phyloP scores from a whole-genome alignment of 2,113 vertebrate species.

The Atrichornis clamosus region DNA sequence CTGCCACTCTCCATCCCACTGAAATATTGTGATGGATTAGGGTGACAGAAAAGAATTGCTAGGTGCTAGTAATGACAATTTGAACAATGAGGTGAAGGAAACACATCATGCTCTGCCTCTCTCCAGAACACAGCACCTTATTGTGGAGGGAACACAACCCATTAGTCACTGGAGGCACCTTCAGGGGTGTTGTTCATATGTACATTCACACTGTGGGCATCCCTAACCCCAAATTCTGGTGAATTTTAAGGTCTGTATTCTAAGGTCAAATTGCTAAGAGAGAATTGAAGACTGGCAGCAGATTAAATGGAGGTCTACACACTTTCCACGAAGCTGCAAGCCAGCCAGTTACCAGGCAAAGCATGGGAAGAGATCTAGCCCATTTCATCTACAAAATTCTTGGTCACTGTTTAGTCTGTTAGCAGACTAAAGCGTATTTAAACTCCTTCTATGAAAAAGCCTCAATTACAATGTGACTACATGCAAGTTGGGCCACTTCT shows the following conservation, averaged over 20 bases:
- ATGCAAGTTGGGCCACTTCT: neutral
- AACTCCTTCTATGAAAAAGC: neutral
- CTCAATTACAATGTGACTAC: neutral
- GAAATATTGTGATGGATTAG: constrained; percentile 36
- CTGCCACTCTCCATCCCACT: constrained; percentile 43
- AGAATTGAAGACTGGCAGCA: neutral
- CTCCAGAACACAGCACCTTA: neutral
- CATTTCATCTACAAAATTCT: neutral
- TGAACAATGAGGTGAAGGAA: neutral
- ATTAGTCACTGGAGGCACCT: neutral
- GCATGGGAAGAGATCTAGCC: neutral
- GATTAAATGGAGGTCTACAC: neutral
- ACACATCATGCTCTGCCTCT: neutral
- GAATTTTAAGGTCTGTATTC: neutral
- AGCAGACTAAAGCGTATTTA: neutral
- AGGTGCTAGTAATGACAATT: constrained; percentile 3
- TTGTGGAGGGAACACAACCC: neutral
- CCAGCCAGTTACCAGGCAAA: neutral
- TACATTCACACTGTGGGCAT: neutral
- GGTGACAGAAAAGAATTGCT: constrained; percentile 1
- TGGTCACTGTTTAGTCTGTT: neutral
- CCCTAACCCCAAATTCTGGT: neutral
- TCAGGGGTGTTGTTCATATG: neutral
- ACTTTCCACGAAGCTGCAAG: neutral
- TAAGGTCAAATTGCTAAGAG: neutral